A percentile compares a stretch with the other conserved stretches of the same genome.
These are phyloP conservation scores for Drosophila repleta DNA, from an alignment of 1,140 invertebrate species.

Conservation along the genomic window DNA sequence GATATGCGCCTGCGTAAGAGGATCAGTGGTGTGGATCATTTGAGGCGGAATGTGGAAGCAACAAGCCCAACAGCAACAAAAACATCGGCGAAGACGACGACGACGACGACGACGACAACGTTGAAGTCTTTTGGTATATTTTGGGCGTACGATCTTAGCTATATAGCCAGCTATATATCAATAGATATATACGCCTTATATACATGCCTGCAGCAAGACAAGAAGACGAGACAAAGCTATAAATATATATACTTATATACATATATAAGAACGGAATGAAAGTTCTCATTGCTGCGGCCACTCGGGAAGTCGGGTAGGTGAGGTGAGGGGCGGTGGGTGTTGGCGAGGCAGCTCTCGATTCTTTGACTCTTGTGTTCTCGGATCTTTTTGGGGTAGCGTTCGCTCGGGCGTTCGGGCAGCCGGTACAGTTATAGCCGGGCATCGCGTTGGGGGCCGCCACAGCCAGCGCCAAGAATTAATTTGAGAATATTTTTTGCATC, in stretches of 20 bases:
- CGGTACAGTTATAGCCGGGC: conserved; percentile 61
- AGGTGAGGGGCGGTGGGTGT: neutral
- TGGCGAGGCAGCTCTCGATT: conserved; percentile 25
- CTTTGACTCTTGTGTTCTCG: conserved; percentile 19
- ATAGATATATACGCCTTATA: conserved; percentile 20
- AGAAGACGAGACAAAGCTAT: conserved; percentile 80
- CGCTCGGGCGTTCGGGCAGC: conserved; percentile 26
- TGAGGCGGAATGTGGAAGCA: conserved; percentile 41
- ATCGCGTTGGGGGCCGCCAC: conserved; percentile 30
- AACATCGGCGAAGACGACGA: conserved; percentile 2
- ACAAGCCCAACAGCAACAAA: conserved; percentile 36
- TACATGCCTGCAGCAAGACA: conserved; percentile 51
- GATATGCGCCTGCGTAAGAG: conserved; percentile 65
- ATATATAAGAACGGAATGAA: conserved; percentile 60
- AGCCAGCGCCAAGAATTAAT: conserved; percentile 45
- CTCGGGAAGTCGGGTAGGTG: conserved; percentile 3
- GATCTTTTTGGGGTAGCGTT: conserved; percentile 36
- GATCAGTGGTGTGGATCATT: conserved; percentile 50
- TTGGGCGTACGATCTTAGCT: conserved; percentile 58
- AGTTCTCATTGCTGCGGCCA: conserved; percentile 48
- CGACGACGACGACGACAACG: neutral
- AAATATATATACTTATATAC: conserved; percentile 64
- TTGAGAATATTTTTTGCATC: conserved; percentile 83
- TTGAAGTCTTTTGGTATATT: conserved; percentile 43
- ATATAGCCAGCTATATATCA: conserved; percentile 29